Conservation (phyloP, 2,888 invertebrate genomes). For the Geotrupes spiniger region DNA sequence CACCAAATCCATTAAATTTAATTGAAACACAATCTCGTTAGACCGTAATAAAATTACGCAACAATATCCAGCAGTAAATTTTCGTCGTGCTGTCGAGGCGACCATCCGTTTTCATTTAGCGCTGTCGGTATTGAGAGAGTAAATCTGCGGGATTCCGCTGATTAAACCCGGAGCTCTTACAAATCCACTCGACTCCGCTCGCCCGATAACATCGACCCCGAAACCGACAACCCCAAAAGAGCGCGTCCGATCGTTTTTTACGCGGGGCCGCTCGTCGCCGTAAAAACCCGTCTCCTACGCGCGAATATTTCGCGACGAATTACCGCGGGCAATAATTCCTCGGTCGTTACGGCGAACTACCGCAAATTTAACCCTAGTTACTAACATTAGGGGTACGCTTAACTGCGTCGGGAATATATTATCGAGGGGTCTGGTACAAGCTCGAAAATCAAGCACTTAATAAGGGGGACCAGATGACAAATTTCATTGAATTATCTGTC, state of each 20-base stretch:
- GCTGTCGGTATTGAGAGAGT: conserved; percentile 14
- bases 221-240: not conserved
- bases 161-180: conserved; percentile 14
- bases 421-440: conserved; percentile 26
- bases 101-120: conserved; percentile 19
- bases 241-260: not conserved
- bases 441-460: conserved; percentile 28
- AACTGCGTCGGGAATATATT: conserved; percentile 30
- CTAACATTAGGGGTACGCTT: conserved; percentile 26
- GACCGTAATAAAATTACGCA: conserved; percentile 17
- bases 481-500: conserved; percentile 35
- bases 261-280: not conserved
- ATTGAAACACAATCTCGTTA: conserved; percentile 1
- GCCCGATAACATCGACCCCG: not conserved
- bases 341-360: conserved; percentile 12
- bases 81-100: conserved; percentile 6
- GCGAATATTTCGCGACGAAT: not conserved
- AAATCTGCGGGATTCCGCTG: conserved; percentile 16
- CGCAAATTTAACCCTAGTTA: conserved; percentile 27
- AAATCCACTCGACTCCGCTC: too few species aligned
- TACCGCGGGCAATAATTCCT: not conserved
- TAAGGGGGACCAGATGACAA: conserved; percentile 33
- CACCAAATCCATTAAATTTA: not conserved
- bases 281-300: not conserved
- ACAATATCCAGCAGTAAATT: conserved; percentile 6